Evolutionary conservation across 2,113 vertebrate species (phyloP).

Genomic region (Sprattus sprattus): DNA sequence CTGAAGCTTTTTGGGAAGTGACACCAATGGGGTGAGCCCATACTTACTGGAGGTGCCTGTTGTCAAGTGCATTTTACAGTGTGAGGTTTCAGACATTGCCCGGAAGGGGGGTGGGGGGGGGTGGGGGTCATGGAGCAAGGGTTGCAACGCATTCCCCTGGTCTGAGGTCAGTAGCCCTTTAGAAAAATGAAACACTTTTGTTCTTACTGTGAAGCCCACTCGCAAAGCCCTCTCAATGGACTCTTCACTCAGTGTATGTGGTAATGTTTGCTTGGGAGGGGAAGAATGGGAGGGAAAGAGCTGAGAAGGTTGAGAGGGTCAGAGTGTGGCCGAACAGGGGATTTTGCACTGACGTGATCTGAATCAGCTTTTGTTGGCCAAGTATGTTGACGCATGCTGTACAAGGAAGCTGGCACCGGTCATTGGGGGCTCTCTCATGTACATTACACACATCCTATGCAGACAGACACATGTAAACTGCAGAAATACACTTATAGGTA

Average conservation of each 20-base stretch:
- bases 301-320: neutral
- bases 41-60: neutral
- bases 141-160: neutral
- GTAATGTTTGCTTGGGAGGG: neutral
- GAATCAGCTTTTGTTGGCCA: neutral
- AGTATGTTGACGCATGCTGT: neutral
- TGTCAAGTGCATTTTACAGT: slow-evolving; percentile 16
- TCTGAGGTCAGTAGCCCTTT: neutral
- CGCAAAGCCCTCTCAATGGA: neutral
- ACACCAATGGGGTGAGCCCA: neutral
- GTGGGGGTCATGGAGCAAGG: neutral
- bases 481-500: neutral
- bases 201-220: neutral
- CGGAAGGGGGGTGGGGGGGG: neutral
- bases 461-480: neutral
- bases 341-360: neutral
- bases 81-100: neutral
- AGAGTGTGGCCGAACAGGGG: neutral
- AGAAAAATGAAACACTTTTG: neutral
- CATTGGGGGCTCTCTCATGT: neutral
- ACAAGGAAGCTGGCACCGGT: neutral
- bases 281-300: neutral
- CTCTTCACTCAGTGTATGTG: neutral
- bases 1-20: neutral
- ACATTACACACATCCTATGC: neutral